Evolutionary conservation across 2,888 invertebrate genomes (phyloP).

Genomic region (Congeria kusceri): DNA sequence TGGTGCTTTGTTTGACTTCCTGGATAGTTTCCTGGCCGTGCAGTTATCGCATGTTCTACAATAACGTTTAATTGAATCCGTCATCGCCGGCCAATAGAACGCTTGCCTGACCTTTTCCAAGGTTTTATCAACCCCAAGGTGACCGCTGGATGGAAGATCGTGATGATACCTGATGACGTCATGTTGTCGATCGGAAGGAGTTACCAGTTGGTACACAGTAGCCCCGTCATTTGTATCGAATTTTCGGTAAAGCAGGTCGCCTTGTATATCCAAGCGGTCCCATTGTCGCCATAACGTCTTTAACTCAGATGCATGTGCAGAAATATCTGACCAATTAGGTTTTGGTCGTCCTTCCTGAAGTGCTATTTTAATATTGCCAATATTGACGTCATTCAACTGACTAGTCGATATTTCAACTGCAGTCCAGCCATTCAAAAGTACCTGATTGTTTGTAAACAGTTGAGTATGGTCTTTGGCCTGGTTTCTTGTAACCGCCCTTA

Average conservation of each 20-base stretch:
- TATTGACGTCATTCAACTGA: not conserved
- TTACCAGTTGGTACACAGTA: not conserved
- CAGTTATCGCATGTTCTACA: conserved; percentile 33
- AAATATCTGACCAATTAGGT: conserved; percentile 1
- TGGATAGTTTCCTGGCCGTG: conserved; percentile 7
- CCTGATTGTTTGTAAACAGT: conserved; percentile 13
- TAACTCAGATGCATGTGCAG: not conserved
- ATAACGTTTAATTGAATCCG: conserved; percentile 13
- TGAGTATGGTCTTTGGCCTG: not conserved
- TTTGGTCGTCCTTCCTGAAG: not conserved
- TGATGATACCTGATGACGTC: conserved; percentile 2
- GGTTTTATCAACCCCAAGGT: conserved; percentile 48
- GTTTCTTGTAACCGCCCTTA: conserved; percentile 21
- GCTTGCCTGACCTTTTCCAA: conserved; percentile 12
- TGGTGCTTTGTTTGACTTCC: conserved; percentile 34
- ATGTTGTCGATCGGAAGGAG: not conserved
- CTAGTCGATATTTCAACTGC: conserved; percentile 5
- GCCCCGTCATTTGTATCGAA: not conserved
- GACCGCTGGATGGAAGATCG: conserved; percentile 52
- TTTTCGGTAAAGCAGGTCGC: not conserved
- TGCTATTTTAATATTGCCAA: not conserved
- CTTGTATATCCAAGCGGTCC: not conserved
- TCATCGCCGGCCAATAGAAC: conserved; percentile 38
- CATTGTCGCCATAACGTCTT: not conserved
- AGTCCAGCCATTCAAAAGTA: conserved; percentile 28